Percentiles rank a stretch among this genome's conserved stretches.
Conservation (phyloP, 2,797 vertebrate genomes). For the Premnoplex brunnescens region DNA sequence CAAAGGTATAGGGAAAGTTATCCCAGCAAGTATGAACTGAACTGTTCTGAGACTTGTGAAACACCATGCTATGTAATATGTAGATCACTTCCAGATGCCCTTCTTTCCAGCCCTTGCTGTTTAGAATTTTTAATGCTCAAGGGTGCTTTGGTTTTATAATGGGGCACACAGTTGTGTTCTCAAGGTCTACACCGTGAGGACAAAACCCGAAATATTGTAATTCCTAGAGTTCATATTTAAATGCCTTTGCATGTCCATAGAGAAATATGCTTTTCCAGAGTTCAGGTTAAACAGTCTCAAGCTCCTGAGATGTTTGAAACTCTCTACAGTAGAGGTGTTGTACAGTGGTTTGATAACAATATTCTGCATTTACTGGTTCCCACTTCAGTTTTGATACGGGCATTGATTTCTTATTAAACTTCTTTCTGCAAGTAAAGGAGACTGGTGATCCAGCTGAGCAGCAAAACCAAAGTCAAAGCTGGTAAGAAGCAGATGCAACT, state of each 20-base stretch:
- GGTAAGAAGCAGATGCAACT: conserved; percentile 16
- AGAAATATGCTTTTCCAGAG: conserved; percentile 65
- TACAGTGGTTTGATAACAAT: conserved; percentile 64
- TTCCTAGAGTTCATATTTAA: conserved; percentile 45
- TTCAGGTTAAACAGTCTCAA: conserved; percentile 68
- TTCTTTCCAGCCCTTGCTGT: conserved; percentile 44
- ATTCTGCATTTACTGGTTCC: conserved; percentile 67
- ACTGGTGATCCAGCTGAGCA: conserved; percentile 52
- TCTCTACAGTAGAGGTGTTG: conserved; percentile 64
- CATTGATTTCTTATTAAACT: conserved; percentile 53
- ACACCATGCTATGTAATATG: conserved; percentile 42
- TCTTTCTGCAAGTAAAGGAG: conserved; percentile 63
- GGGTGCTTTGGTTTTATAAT: conserved; percentile 37
- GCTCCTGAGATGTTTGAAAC: conserved; percentile 65
- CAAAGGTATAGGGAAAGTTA: conserved; percentile 66
- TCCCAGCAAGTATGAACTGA: conserved; percentile 60
- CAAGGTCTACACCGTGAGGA: neutral
- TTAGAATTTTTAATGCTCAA: conserved; percentile 55
- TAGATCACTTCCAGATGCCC: conserved; percentile 63
- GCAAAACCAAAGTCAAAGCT: conserved; percentile 57
- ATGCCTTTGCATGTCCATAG: conserved; percentile 69
- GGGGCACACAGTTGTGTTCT: conserved; percentile 31
- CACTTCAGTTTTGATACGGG: conserved; percentile 70
- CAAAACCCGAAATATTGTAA: conserved; percentile 13
- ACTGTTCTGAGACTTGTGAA: conserved; percentile 64